Evolutionary conservation across 1,140 invertebrate species (phyloP).

Genomic region (Trichoplusia ni): DNA sequence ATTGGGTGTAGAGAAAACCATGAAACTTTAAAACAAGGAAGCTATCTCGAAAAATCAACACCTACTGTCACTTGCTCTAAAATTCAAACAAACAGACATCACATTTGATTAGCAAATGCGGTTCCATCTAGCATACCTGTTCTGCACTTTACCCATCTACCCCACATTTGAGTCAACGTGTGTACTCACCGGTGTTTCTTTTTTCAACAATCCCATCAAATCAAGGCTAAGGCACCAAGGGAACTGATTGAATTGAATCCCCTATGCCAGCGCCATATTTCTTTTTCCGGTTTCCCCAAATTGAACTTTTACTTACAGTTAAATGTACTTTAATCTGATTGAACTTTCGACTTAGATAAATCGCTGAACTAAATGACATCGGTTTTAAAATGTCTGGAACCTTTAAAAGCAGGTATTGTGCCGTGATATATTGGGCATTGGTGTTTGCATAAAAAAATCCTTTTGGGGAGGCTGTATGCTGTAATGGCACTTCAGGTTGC

Average conservation of each 20-base stretch:
- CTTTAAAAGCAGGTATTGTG: slow-evolving; percentile 2
- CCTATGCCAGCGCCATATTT: slow-evolving; percentile 71
- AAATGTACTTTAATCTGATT: slow-evolving; percentile 80
- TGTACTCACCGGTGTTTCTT: slow-evolving; percentile 62
- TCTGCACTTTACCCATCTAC: too few relatives aligned
- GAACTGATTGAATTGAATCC: slow-evolving; percentile 79
- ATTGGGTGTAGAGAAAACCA: too few relatives aligned
- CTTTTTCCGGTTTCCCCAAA: slow-evolving; percentile 70
- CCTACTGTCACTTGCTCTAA: too few relatives aligned
- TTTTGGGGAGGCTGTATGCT: not conserved
- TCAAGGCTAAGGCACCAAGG: slow-evolving; percentile 71
- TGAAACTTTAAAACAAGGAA: too few relatives aligned
- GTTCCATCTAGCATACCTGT: too few relatives aligned
- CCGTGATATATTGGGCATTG: not conserved
- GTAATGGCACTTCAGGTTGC: not conserved
- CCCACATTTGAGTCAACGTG: slow-evolving; percentile 1
- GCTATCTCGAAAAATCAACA: too few relatives aligned
- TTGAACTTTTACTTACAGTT: slow-evolving; percentile 76
- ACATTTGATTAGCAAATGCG: not conserved
- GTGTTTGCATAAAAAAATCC: not conserved
- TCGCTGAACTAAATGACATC: slow-evolving; percentile 40
- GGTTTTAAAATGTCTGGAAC: slow-evolving; percentile 32
- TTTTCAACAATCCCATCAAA: slow-evolving; percentile 80
- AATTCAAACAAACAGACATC: too few relatives aligned
- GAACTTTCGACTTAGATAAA: slow-evolving; percentile 70